Conservation (phyloP, 2,888 invertebrate species). For the Sminthurinus aureus region DNA sequence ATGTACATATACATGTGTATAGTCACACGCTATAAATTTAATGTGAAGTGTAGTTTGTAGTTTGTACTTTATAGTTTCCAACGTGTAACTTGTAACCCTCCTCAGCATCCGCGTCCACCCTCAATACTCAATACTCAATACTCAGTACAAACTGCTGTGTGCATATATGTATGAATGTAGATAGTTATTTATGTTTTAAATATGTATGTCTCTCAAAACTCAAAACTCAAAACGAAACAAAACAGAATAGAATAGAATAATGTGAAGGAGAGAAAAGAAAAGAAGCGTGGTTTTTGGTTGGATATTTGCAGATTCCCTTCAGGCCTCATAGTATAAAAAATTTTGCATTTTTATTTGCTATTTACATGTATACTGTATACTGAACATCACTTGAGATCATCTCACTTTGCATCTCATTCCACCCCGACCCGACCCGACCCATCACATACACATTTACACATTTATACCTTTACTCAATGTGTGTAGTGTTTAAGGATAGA, state of each 20-base stretch:
- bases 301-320: conserved; percentile 9
- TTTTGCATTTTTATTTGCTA: conserved; percentile 20
- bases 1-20: neutral
- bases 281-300: neutral
- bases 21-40: neutral
- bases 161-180: too few species aligned
- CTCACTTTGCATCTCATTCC: too few species aligned
- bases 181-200: too few species aligned
- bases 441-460: neutral
- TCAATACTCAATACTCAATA: too few species aligned
- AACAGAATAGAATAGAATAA: too few species aligned
- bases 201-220: too few species aligned
- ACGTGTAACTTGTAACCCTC: neutral
- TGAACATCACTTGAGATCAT: neutral
- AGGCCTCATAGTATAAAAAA: neutral
- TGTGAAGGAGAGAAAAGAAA: neutral
- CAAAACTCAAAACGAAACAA: too few species aligned
- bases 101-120: neutral
- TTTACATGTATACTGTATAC: too few species aligned
- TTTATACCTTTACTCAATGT: neutral
- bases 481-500: neutral
- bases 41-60: too few species aligned
- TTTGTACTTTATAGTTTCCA: neutral
- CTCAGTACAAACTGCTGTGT: too few species aligned
- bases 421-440: neutral